Evolutionary conservation across 2,797 vertebrate species (phyloP).

Genomic region (Cirrhinus molitorella): DNA sequence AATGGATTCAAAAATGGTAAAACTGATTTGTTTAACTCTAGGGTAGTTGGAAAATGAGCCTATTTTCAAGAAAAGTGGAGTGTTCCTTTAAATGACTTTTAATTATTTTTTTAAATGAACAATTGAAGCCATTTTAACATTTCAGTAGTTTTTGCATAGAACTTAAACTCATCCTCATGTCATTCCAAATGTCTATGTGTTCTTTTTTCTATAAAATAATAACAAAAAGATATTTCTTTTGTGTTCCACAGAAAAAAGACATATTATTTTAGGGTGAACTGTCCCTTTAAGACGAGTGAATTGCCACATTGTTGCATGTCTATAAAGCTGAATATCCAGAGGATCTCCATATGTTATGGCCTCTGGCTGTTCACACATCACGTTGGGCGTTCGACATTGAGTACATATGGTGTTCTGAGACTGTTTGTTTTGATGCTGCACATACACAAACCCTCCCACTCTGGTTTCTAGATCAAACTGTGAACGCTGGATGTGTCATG

Average conservation of each 20-base stretch:
- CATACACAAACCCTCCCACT: slow-evolving; percentile 43
- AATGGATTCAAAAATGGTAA: too few species aligned
- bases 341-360: slow-evolving; percentile 19
- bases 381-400: slow-evolving; percentile 10
- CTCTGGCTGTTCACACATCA: slow-evolving; percentile 37
- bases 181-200: too few species aligned
- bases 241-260: too few species aligned
- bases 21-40: too few species aligned
- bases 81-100: too few species aligned
- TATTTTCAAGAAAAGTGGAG: too few species aligned
- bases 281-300: slow-evolving; percentile 1
- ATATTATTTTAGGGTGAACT: not conserved
- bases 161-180: too few species aligned
- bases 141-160: not conserved
- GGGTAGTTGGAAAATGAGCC: too few species aligned
- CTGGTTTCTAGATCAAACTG: slow-evolving; percentile 25
- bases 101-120: not conserved
- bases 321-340: not conserved
- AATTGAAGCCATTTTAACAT: not conserved
- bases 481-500: slow-evolving; percentile 16
- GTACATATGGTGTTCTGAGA: slow-evolving; percentile 40
- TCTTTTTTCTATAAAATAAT: too few species aligned
- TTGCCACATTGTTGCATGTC: not conserved
- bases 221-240: too few species aligned
- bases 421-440: slow-evolving; percentile 33